Evolutionary conservation across 2,113 vertebrate genomes (phyloP), one percentile per base, ranked within the genome.

Genomic region (Corvus cornix): DNA sequence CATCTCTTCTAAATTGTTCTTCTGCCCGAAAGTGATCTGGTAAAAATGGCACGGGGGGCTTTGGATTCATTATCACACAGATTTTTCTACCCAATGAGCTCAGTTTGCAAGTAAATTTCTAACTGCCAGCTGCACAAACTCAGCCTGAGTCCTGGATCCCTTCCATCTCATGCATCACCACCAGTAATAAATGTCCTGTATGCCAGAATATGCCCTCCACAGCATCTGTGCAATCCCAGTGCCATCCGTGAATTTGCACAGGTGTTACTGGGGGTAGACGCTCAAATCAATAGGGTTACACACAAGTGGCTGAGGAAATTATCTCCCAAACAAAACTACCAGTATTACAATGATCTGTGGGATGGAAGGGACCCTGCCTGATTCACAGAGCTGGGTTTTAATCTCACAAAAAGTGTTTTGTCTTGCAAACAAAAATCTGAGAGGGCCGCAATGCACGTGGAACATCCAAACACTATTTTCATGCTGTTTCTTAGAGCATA

Each of bases 61-160:
- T 84, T 75, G 63, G 63, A 66, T 95, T 96, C 93, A 96, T 93
- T 96, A 96, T 88, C 88, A 84, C 95, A 88, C 72, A 90, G 87
- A 90, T 93, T 97, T 96, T 95, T 91, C 83, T 96, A 94, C 74
- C 80, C 91, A 95, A 53, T 64, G 81, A 95, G 69, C 90, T 96
- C 86, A 91, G 90, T 93, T 91, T 94, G 88, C 78, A 90, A 96
- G 95, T 84, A 95, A 86, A 97, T 97, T 94, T 96, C 93, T 90
- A 91, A 94, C 91, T 96, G 74, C 94, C 96, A 97, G 96, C 96
- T 97, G 96, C 95, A 93, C 96, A 96, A 97, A 96, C 95, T 92
- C 95, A 95, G 91, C 84, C 78, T 79, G 95, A 84, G 72, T 72
- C 95, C 94, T 97, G 96, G 95, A 96, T 82, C 80, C 73, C 58